Percentiles rank a stretch among this genome's conserved stretches.
These are phyloP conservation scores for Coracias cyanogaster DNA, from an alignment of 2,797 vertebrate genomes.

Conservation along the genomic window DNA sequence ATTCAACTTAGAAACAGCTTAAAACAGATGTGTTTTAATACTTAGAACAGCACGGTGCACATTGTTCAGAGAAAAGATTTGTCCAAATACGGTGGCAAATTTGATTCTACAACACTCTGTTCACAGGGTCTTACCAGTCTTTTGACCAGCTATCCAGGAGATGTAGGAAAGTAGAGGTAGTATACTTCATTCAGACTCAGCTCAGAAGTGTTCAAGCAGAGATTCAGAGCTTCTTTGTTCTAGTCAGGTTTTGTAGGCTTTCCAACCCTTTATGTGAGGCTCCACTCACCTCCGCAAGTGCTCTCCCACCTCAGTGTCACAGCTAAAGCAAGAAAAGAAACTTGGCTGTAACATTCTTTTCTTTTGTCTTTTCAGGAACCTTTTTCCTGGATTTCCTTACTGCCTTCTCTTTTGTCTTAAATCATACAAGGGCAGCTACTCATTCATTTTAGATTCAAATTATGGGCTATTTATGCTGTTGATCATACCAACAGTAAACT, in stretches of 20 bases:
- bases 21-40: not conserved
- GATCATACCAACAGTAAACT: not conserved
- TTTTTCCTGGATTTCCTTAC: not conserved
- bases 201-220: not conserved
- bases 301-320: not conserved
- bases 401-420: not conserved
- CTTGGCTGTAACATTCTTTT: not conserved
- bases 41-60: rapidly evolving
- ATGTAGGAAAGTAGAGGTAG: not conserved
- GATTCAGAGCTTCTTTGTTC: not conserved
- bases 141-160: not conserved
- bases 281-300: not conserved
- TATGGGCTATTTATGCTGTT: not conserved
- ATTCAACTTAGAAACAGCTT: not conserved
- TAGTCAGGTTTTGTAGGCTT: not conserved
- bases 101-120: not conserved
- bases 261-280: not conserved
- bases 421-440: not conserved
- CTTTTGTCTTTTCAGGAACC: not conserved
- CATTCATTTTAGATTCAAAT: constrained; percentile 4
- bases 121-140: not conserved
- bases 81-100: not conserved
- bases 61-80: not conserved
- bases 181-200: not conserved
- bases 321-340: not conserved